Evolutionary conservation across 2,888 invertebrate species (phyloP).

Genomic region (Trissoscelio sp.): DNA sequence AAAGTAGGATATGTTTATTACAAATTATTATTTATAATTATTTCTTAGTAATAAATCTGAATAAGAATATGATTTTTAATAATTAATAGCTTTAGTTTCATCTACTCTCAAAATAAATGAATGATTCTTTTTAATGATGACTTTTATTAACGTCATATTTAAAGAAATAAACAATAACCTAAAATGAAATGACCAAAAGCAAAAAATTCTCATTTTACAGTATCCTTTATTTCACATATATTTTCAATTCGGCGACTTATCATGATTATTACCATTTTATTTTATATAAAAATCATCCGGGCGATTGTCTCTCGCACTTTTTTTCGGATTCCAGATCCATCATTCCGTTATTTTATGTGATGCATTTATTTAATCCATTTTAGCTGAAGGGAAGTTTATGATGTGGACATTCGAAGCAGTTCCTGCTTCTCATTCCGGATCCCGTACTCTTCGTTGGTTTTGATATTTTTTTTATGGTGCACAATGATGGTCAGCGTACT

Average conservation of each 20-base stretch:
- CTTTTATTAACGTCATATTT: too few species aligned
- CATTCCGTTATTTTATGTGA: slow-evolving; percentile 34
- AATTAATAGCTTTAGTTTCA: too few species aligned
- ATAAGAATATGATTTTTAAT: too few species aligned
- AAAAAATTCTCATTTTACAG: slow-evolving; percentile 14
- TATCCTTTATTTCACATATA: slow-evolving; percentile 18
- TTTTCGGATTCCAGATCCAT: slow-evolving; percentile 36
- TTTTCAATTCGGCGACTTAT: slow-evolving; percentile 18
- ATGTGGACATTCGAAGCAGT: slow-evolving; percentile 31
- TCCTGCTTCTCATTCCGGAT: slow-evolving; percentile 35
- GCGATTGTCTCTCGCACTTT: slow-evolving; percentile 26
- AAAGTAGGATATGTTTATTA: too few species aligned
- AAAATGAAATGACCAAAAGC: too few species aligned
- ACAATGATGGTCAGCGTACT: slow-evolving; percentile 37
- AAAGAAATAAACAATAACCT: too few species aligned
- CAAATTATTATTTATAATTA: too few species aligned
- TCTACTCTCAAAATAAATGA: too few species aligned
- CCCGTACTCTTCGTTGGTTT: slow-evolving; percentile 47
- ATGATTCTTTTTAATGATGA: too few species aligned
- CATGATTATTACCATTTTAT: slow-evolving; percentile 29
- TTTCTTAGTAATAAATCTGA: too few species aligned
- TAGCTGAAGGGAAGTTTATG: slow-evolving; percentile 43
- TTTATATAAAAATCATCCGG: slow-evolving; percentile 35
- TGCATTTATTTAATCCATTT: slow-evolving; percentile 59
- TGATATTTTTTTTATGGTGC: slow-evolving; percentile 63